Conservation (phyloP, 1,140 invertebrate genomes). For the Bathynomus jamesi region DNA sequence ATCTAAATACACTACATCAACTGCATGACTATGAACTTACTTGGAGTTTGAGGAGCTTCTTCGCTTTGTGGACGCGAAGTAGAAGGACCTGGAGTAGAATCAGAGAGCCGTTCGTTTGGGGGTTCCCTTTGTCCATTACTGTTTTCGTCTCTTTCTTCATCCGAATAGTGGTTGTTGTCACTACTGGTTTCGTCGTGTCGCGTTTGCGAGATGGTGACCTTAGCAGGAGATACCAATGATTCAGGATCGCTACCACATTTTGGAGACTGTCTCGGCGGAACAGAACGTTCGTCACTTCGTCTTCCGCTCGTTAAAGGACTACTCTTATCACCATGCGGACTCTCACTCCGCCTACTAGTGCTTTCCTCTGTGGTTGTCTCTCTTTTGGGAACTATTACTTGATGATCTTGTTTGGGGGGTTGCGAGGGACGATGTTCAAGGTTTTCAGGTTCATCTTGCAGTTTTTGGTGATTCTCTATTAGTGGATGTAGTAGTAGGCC, state of each 20-base stretch:
- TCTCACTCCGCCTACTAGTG: neutral
- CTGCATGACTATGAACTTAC: too few relatives aligned
- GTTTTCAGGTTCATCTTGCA: neutral
- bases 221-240: constrained; percentile 1
- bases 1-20: too few relatives aligned
- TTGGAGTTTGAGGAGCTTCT: constrained; percentile 16
- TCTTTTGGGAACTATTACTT: too few relatives aligned
- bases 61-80: constrained; percentile 19
- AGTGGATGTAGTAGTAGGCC: neutral
- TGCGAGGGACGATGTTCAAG: neutral
- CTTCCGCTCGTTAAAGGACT: neutral
- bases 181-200: constrained; percentile 24
- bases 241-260: neutral
- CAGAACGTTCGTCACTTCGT: neutral
- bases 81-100: constrained; percentile 15
- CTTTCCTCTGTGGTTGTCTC: neutral
- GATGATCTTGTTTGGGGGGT: too few relatives aligned
- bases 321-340: neutral
- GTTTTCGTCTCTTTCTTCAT: constrained; percentile 18
- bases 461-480: neutral
- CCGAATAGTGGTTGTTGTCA: constrained; percentile 19
- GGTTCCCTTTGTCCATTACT: neutral
- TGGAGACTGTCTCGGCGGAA: neutral
- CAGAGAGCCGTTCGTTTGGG: constrained; percentile 11
- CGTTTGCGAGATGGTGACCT: neutral